Percentiles rank a stretch among this genome's conserved stretches.
Conservation (phyloP, 2,888 invertebrate genomes). For the Atrina japonica region DNA sequence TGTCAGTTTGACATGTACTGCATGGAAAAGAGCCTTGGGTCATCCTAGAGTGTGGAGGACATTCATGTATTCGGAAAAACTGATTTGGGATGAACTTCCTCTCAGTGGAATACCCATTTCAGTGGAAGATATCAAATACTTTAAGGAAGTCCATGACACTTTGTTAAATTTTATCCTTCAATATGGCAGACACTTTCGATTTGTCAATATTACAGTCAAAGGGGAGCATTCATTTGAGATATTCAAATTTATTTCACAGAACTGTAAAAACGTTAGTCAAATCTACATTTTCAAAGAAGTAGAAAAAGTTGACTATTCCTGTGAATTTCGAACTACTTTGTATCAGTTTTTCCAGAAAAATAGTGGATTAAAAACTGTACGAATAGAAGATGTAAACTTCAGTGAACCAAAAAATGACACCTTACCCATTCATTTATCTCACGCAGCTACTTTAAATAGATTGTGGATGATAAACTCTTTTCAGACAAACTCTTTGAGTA, state of each 20-base stretch:
- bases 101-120: conserved; percentile 19
- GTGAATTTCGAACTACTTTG: conserved; percentile 15
- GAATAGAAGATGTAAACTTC: conserved; percentile 44
- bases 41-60: conserved; percentile 47
- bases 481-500: conserved; percentile 46
- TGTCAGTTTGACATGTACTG: conserved; percentile 43
- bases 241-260: conserved; percentile 38
- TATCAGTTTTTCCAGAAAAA: conserved; percentile 47
- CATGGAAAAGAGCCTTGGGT: conserved; percentile 44
- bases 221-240: conserved; percentile 42
- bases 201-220: conserved; percentile 41
- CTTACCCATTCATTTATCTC: conserved; percentile 51
- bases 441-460: conserved; percentile 43
- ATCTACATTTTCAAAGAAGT: conserved; percentile 31
- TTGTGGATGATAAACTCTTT: conserved; percentile 58
- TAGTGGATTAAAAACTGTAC: conserved; percentile 29
- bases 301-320: neutral
- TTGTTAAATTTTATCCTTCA: conserved; percentile 30
- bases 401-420: conserved; percentile 41
- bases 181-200: conserved; percentile 43
- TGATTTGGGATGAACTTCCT: conserved; percentile 23
- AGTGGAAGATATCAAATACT: conserved; percentile 22
- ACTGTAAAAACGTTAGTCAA: conserved; percentile 37
- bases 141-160: conserved; percentile 3
- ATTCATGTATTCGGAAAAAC: conserved; percentile 26